Base-by-base conservation (phyloP, 1,140 invertebrate species). In the Drosophila varians region DNA sequence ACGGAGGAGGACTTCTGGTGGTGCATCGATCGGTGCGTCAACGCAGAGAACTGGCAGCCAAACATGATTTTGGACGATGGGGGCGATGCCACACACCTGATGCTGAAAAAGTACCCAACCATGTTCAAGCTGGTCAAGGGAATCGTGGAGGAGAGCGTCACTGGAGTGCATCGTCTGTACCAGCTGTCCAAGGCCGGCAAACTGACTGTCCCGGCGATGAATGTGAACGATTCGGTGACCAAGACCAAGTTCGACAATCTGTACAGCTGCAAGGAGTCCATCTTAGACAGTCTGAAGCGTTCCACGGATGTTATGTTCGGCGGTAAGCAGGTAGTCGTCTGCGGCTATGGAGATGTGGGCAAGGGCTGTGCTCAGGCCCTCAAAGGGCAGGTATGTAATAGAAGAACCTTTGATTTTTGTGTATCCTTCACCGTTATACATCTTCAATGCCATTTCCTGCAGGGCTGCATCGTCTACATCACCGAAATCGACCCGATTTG, bases 401-500 rank as follows among this genome's bases (percentile, higher is more conserved):
- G n/a, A 38, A 14, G 8, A 19, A n/a, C n/a, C n/a, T n/a, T n/a
- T n/a, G 9, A 5, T 14, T 38, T 16, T 38, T 38, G 5, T 16
- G 28, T 31, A 31, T 38, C 14, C 14, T 2, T 5, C 6, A 42
- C 18, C 3, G 14, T 19, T 18, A 42, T 42, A 42, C 8, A 28
- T 6, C 6, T 16, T 16, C 18, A 18, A 2, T 18, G 14, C 8
- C n/a, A 7, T 5, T 38, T 16, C 1, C 14, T 2, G 1, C n/a
- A 83, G 48, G 98, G 98, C 14, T 97, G 97, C 92, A 96, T 98
- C 82, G 97, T 96, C 14, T 98, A 97, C 91, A 96, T 99, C 12
- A 99, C 98, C 45, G 98, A 99, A 93, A 98, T 99, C 73, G 98
- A 99, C 93, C 98, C 98, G 0, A 99, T 99, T 79, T 99, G 98